These are phyloP conservation scores for Betta splendens DNA, from an alignment of 2,797 vertebrate genomes.

Conservation along the genomic window DNA sequence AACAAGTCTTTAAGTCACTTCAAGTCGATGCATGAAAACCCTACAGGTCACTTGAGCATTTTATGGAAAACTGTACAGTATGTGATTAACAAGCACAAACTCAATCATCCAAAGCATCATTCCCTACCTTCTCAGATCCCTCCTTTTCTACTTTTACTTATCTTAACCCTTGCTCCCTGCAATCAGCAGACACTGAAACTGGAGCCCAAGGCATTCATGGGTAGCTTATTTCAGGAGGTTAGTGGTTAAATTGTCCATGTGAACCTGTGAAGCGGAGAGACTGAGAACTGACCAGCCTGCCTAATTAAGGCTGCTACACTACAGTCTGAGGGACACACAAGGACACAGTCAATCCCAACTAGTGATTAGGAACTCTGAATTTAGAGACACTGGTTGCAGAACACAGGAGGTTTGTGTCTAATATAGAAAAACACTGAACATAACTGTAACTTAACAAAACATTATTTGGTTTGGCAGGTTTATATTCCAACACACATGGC, in stretches of 20 bases:
- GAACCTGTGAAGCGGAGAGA: slow-evolving; percentile 79
- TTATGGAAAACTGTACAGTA: background rate
- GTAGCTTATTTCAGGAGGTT: slow-evolving; percentile 83
- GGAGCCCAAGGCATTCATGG: slow-evolving; percentile 79
- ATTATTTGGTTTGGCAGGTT: background rate
- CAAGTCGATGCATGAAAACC: too few relatives aligned
- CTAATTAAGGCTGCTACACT: slow-evolving; percentile 78
- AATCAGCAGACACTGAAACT: slow-evolving; percentile 76
- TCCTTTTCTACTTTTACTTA: slow-evolving; percentile 68
- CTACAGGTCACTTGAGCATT: background rate
- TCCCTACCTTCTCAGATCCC: background rate
- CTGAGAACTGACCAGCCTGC: slow-evolving; percentile 76
- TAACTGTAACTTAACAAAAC: background rate
- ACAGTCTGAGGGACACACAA: slow-evolving; percentile 40
- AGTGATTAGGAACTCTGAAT: too few relatives aligned
- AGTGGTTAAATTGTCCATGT: slow-evolving; percentile 87
- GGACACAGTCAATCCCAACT: slow-evolving; percentile 22
- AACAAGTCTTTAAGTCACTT: too few relatives aligned
- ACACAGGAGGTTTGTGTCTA: background rate
- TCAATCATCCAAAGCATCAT: background rate
- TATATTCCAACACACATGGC: background rate
- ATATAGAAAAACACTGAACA: background rate
- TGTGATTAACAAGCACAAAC: slow-evolving; percentile 30
- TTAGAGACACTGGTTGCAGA: background rate
- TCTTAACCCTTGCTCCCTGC: slow-evolving; percentile 66